Base-by-base conservation (phyloP, 1,140 invertebrate species). In the Neuroterus valhalla region DNA sequence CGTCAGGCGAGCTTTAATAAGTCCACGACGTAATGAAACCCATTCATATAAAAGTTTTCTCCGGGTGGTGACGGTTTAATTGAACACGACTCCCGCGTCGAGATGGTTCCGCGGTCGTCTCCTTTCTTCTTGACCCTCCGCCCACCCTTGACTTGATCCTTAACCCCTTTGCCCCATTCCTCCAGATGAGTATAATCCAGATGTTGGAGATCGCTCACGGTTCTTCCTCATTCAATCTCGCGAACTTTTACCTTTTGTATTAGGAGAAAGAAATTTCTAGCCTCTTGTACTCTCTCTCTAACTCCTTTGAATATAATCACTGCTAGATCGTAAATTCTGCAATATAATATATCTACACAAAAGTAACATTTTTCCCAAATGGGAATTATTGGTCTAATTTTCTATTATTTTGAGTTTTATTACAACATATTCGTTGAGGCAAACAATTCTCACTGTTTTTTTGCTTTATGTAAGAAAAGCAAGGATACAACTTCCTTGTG, bases 31-130 rank as follows among this genome's bases (percentile, higher is more conserved):
- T 88, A 88, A 89, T 88, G 87, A 86, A 88, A 89, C 78, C 85
- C 85, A 88, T 89, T 87, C 82, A 85, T 87, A 88, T 85, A 87
- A 88, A 89, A 89, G 82, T 88, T 88, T 87, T 78, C 77, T 70
- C 67, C 80, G 80, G 76, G 78, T 74, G 82, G 78, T 86, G 85
- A 87, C 85, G 83, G 76, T 86, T 88, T 88, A 89, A 89, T 88
- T 88, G 85, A 80, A 80, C 78, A 66, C 71, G 66, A 72, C 71
- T 74, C 52, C 62, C 68, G 72, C 26, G 21, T 62, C 31, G 55
- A 62, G 23, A 62, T 62, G 26, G 14, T 62, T 62, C n/a, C 10
- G 55, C 14, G 26, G 26, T 62, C 55, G 23, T 62, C 55, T 62
- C 55, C 55, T 62, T 62, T 62, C 23, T 62, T 38, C 55, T 62